Evolutionary conservation across 2,797 vertebrate species (phyloP).

Genomic region (Danio kyathit): DNA sequence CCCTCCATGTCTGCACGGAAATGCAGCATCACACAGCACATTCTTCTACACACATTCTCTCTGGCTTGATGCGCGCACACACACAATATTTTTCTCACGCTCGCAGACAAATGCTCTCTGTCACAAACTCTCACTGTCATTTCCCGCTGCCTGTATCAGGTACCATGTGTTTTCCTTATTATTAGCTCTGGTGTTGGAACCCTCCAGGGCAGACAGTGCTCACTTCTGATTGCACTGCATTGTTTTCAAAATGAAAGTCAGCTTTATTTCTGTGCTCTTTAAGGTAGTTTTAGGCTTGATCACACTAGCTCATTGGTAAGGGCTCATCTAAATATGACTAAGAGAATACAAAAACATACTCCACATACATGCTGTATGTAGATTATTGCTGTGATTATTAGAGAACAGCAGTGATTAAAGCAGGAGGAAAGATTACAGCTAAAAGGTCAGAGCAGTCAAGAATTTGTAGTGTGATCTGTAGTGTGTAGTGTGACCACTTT

Average conservation of each 20-base stretch:
- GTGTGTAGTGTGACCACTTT: too few species aligned
- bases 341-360: too few species aligned
- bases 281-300: not conserved
- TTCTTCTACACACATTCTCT: conserved; percentile 34
- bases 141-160: conserved; percentile 34
- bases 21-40: conserved; percentile 47
- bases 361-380: too few species aligned
- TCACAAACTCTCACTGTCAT: conserved; percentile 47
- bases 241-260: conserved; percentile 29
- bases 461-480: too few species aligned
- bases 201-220: not conserved
- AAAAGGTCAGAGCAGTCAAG: too few species aligned
- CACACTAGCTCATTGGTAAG: not conserved
- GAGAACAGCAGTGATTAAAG: too few species aligned
- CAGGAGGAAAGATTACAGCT: too few species aligned
- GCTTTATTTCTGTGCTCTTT: conserved; percentile 37
- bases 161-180: conserved; percentile 20
- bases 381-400: too few species aligned
- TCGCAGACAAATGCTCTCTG: conserved; percentile 51
- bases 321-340: not conserved
- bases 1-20: conserved; percentile 51
- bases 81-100: conserved; percentile 49
- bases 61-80: conserved; percentile 8
- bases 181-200: conserved; percentile 22
- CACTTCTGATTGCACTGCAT: conserved; percentile 35